These are phyloP conservation scores for Trisateles emortualis DNA, from an alignment of 2,888 invertebrate species.

Conservation along the genomic window DNA sequence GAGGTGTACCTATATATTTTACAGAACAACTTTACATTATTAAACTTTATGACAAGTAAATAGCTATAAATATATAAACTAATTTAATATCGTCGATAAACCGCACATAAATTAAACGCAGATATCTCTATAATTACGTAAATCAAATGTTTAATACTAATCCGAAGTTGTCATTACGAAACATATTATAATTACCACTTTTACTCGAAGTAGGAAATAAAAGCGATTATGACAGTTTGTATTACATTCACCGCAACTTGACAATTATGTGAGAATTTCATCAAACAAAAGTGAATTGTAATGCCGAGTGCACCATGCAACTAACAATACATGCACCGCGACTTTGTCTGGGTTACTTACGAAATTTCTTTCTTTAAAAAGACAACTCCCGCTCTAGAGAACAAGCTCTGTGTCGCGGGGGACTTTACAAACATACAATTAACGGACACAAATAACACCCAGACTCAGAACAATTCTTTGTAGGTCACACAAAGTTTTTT, in stretches of 20 bases:
- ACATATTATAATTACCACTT: slow-evolving; percentile 44
- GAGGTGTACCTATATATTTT: too few species aligned
- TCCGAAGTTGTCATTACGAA: slow-evolving; percentile 28
- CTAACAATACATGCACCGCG: neutral
- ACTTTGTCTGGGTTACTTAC: neutral
- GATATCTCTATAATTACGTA: slow-evolving; percentile 21
- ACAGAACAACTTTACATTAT: too few species aligned
- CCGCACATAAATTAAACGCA: too few species aligned
- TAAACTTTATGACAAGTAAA: too few species aligned
- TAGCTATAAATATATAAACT: too few species aligned
- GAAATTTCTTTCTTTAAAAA: too few species aligned
- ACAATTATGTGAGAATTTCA: slow-evolving; percentile 46
- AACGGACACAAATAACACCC: too few species aligned
- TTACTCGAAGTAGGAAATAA: slow-evolving; percentile 45
- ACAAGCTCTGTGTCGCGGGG: too few species aligned
- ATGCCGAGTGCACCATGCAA: slow-evolving; percentile 16
- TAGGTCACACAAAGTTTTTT: too few species aligned
- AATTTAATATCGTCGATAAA: too few species aligned
- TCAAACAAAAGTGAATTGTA: slow-evolving; percentile 42
- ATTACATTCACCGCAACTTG: slow-evolving; percentile 40
- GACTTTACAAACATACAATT: too few species aligned
- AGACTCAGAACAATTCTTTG: too few species aligned
- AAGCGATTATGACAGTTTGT: slow-evolving; percentile 39
- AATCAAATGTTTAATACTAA: slow-evolving; percentile 11
- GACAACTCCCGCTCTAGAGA: neutral